Evolutionary conservation across 2,797 vertebrate species (phyloP).

Genomic region (Helarctos malayanus): DNA sequence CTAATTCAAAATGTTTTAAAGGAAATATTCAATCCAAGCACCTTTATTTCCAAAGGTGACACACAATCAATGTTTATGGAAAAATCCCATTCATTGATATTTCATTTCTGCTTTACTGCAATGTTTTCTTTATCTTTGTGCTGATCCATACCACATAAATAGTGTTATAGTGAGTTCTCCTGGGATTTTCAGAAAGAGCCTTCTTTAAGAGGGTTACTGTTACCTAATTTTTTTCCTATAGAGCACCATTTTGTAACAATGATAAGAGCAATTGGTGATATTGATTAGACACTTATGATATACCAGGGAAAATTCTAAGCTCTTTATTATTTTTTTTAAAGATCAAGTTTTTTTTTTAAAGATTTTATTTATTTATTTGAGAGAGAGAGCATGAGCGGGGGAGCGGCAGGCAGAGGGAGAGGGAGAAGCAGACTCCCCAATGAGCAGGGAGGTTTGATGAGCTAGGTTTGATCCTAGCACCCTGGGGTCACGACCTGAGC

Average conservation of each 20-base stretch:
- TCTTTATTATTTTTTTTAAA: not conserved
- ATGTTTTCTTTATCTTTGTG: slow-evolving; percentile 39
- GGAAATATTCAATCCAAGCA: slow-evolving; percentile 40
- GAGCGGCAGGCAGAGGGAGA: not conserved
- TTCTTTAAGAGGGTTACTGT: slow-evolving; percentile 25
- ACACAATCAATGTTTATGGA: not conserved
- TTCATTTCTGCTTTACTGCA: not conserved
- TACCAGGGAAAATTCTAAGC: not conserved
- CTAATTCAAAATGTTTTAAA: slow-evolving; percentile 52
- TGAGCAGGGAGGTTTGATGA: not conserved
- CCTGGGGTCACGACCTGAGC: not conserved
- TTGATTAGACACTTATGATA: not conserved
- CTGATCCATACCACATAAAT: not conserved
- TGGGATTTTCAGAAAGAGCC: not conserved
- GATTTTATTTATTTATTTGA: not conserved
- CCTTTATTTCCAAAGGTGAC: slow-evolving; percentile 23
- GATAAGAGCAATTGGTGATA: not conserved
- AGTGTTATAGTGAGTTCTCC: not conserved
- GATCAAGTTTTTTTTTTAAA: not conserved
- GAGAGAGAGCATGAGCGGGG: not conserved
- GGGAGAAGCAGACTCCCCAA: not conserved
- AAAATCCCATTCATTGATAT: not conserved
- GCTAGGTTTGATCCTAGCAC: not conserved
- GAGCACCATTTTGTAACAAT: not conserved
- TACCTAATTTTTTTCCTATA: not conserved